Percentiles rank a stretch among this genome's conserved stretches.
Conservation (phyloP, 2,888 invertebrate genomes). For the Phalera bucephala region DNA sequence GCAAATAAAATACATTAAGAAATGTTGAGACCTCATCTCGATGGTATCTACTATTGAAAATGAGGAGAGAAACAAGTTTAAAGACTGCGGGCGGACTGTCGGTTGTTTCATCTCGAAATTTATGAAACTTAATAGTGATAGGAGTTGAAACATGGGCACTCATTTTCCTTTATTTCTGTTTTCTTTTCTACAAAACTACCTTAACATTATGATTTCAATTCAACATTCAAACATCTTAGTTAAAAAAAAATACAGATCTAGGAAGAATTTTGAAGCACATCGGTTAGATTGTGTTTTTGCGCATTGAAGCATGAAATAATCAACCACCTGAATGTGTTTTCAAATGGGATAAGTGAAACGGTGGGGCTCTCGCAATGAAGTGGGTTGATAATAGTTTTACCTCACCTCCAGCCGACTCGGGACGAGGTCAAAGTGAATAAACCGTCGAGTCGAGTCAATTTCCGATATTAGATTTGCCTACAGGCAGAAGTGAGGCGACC, state of each 20-base stretch:
- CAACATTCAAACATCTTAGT: too few species aligned
- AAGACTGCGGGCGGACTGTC: background rate
- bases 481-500: slow-evolving; percentile 45
- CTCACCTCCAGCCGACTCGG: slow-evolving; percentile 48
- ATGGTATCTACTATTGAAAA: background rate
- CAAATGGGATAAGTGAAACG: slow-evolving; percentile 5
- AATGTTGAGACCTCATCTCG: slow-evolving; percentile 7
- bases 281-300: too few species aligned
- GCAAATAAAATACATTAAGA: slow-evolving; percentile 16
- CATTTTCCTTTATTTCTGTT: too few species aligned
- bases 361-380: slow-evolving; percentile 47
- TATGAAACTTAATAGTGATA: background rate
- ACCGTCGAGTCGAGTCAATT: slow-evolving; percentile 67
- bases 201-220: too few species aligned
- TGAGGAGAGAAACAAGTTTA: background rate
- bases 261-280: too few species aligned
- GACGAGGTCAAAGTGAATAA: slow-evolving; percentile 65
- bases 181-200: too few species aligned
- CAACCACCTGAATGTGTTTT: background rate
- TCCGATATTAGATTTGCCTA: slow-evolving; percentile 74
- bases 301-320: background rate
- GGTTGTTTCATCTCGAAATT: background rate
- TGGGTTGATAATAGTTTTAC: slow-evolving; percentile 57
- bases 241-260: too few species aligned
- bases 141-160: background rate